Conservation (phyloP, 2,113 vertebrate species). For the Gallinago undulata region DNA sequence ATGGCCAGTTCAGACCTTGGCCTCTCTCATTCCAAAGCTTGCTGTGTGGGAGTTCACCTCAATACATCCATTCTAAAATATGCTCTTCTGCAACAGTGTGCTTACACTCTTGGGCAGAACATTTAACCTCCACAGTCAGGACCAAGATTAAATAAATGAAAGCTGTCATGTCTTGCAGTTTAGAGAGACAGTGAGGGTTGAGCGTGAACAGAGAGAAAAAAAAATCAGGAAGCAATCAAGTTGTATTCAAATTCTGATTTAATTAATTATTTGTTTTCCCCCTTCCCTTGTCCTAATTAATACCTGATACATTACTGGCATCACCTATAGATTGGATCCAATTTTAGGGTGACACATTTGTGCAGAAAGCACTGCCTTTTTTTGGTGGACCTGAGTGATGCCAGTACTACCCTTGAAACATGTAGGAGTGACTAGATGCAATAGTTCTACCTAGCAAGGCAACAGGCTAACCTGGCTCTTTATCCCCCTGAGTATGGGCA, state of each 20-base stretch:
- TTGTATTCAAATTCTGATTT: neutral
- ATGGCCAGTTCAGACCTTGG: neutral
- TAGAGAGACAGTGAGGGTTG: neutral
- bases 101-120: neutral
- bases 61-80: neutral
- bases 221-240: neutral
- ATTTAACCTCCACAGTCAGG: neutral
- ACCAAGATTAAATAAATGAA: neutral
- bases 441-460: neutral
- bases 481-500: neutral
- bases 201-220: neutral
- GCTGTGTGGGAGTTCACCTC: neutral
- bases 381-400: neutral
- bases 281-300: neutral
- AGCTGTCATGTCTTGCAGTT: neutral
- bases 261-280: neutral
- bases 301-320: neutral
- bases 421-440: neutral
- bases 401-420: neutral
- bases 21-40: neutral
- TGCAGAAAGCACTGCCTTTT: neutral
- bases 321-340: neutral
- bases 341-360: neutral
- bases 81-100: neutral
- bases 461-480: neutral